Conservation (phyloP, 2,888 invertebrate genomes). For the Blastobasis lacticolella region DNA sequence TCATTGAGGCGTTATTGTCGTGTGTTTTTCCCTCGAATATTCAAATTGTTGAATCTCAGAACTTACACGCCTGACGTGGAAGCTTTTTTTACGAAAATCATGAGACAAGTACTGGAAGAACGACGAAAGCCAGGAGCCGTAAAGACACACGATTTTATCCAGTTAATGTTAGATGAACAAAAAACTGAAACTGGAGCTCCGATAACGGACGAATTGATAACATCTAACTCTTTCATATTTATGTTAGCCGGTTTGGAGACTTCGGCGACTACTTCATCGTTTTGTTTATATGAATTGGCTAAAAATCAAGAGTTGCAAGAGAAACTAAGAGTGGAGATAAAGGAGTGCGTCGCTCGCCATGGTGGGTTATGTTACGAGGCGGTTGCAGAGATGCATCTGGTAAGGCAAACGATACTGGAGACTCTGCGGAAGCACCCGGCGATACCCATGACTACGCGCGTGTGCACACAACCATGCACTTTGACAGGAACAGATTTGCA, state of each 20-base stretch:
- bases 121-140: slow-evolving; percentile 43
- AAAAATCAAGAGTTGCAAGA: slow-evolving; percentile 54
- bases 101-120: slow-evolving; percentile 53
- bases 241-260: slow-evolving; percentile 67
- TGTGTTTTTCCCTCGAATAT: slow-evolving; percentile 54
- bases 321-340: slow-evolving; percentile 43
- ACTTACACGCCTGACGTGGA: slow-evolving; percentile 58
- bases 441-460: slow-evolving; percentile 56
- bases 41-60: slow-evolving; percentile 58
- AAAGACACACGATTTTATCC: slow-evolving; percentile 53
- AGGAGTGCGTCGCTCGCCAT: slow-evolving; percentile 38
- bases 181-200: slow-evolving; percentile 41
- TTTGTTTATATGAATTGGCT: slow-evolving; percentile 60
- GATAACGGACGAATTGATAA: slow-evolving; percentile 65
- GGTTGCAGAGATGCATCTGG: slow-evolving; percentile 49
- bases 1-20: slow-evolving; percentile 60
- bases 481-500: slow-evolving; percentile 41
- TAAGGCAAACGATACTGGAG: slow-evolving; percentile 44
- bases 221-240: slow-evolving; percentile 68
- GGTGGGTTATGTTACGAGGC: slow-evolving; percentile 56
- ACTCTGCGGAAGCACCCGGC: slow-evolving; percentile 60
- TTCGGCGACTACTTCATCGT: slow-evolving; percentile 58
- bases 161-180: slow-evolving; percentile 65
- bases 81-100: slow-evolving; percentile 52
- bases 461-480: slow-evolving; percentile 52